phyloP scores from a whole-genome alignment of 2,113 vertebrate genomes.

The Oostethus manadensis region DNA sequence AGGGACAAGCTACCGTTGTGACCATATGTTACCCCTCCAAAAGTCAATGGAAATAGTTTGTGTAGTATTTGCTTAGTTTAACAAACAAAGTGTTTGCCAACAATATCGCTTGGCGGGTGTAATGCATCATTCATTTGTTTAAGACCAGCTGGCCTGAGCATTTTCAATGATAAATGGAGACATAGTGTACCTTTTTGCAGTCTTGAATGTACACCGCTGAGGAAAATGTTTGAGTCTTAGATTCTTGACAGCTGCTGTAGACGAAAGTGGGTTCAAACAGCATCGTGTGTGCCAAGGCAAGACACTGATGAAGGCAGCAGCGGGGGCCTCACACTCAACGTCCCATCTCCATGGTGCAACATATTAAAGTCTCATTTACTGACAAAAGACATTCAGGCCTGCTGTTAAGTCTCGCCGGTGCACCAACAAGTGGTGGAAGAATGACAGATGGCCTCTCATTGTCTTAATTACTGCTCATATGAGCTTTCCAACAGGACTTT shows the following conservation, averaged over 20 bases:
- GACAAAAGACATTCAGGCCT: constrained; percentile 67
- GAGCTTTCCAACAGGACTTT: constrained; percentile 18
- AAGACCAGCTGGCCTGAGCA: not conserved
- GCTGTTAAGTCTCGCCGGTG: constrained; percentile 56
- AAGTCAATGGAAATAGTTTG: no score
- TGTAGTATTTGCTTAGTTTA: no score
- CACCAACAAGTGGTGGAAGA: constrained; percentile 51
- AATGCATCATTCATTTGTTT: no score
- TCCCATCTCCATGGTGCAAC: constrained; percentile 66
- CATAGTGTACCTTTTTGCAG: constrained; percentile 26
- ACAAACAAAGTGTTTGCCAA: no score
- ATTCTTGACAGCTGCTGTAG: constrained; percentile 34
- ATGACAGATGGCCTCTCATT: constrained; percentile 52
- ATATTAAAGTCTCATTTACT: constrained; percentile 75
- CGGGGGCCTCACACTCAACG: constrained; percentile 57
- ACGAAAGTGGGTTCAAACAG: constrained; percentile 45
- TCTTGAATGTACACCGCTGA: constrained; percentile 24
- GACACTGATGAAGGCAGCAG: constrained; percentile 61
- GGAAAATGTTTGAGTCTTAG: constrained; percentile 19
- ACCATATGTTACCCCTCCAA: no score
- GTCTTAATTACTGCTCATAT: constrained; percentile 44
- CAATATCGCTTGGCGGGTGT: not conserved
- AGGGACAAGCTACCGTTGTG: no score
- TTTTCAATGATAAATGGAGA: constrained; percentile 25
- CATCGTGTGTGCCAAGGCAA: constrained; percentile 52